These are phyloP conservation scores for Diplosoma virens DNA, from an alignment of 23 tunicate species.

Conservation along the genomic window DNA sequence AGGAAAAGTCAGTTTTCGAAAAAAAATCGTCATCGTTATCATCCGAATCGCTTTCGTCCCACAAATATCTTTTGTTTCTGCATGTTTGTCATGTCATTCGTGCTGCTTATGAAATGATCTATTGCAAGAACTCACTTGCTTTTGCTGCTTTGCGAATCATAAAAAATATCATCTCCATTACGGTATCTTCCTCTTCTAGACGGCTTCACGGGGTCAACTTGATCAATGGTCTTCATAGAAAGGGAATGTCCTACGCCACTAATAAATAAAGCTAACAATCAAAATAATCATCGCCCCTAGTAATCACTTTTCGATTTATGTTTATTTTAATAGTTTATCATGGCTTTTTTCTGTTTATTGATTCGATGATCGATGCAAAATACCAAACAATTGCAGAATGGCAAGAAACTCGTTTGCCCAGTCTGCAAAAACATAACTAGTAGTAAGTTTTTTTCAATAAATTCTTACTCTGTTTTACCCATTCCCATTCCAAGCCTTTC, in stretches of 20 bases:
- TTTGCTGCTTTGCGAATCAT: slow-evolving; percentile 44
- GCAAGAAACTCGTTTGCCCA: too few relatives aligned
- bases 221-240: slow-evolving; percentile 76
- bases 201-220: slow-evolving; percentile 43
- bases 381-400: too few relatives aligned
- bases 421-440: too few relatives aligned
- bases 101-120: too few relatives aligned
- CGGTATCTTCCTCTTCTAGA: slow-evolving; percentile 55
- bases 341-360: too few relatives aligned
- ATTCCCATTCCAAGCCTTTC: slow-evolving; percentile 88
- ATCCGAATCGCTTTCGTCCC: slow-evolving; percentile 54
- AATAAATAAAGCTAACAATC: too few relatives aligned
- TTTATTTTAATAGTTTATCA: too few relatives aligned
- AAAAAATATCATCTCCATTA: slow-evolving; percentile 62
- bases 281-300: too few relatives aligned
- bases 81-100: too few relatives aligned
- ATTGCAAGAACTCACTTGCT: not conserved
- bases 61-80: slow-evolving; percentile 11
- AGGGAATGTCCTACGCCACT: slow-evolving; percentile 82
- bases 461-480: slow-evolving; percentile 79
- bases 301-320: too few relatives aligned
- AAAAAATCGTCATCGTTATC: slow-evolving; percentile 36
- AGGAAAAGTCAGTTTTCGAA: slow-evolving; percentile 42
- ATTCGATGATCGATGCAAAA: too few relatives aligned
- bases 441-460: too few relatives aligned